Percentiles rank a stretch among this genome's conserved stretches.
These are phyloP conservation scores for Zoanthus sansibaricus DNA, from an alignment of 92 coral and sea anemone species.

Conservation along the genomic window DNA sequence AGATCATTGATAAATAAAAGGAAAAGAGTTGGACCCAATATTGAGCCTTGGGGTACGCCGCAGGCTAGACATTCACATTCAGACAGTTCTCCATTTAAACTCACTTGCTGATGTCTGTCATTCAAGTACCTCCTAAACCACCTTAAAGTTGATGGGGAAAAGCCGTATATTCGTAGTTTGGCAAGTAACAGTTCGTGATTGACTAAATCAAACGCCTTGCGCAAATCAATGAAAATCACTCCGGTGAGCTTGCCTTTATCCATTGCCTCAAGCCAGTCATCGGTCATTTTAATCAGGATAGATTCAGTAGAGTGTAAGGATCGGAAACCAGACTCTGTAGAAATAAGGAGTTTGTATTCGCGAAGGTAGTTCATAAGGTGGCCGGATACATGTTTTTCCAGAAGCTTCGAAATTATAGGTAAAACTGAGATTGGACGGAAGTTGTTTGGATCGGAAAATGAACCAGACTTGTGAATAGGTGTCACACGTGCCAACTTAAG, in stretches of 20 bases:
- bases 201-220: constrained; percentile 43
- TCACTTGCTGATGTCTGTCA: not conserved
- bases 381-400: constrained; percentile 43
- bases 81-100: not conserved
- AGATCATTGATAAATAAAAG: constrained; percentile 4
- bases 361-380: not conserved
- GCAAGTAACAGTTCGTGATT: constrained; percentile 31
- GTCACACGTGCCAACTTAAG: constrained; percentile 58
- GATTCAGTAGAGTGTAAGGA: constrained; percentile 24
- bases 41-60: constrained; percentile 15
- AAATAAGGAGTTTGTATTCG: constrained; percentile 29
- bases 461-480: constrained; percentile 51
- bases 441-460: constrained; percentile 48
- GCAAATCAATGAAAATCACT: constrained; percentile 23
- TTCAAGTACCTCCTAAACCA: constrained; percentile 7
- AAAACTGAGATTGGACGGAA: constrained; percentile 53
- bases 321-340: constrained; percentile 37
- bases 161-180: not conserved
- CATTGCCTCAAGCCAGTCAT: constrained; percentile 47
- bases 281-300: constrained; percentile 37
- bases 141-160: constrained; percentile 19
- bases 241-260: constrained; percentile 27
- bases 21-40: not conserved
- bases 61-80: not conserved
- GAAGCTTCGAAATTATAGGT: constrained; percentile 55